A percentile compares a stretch with the other conserved stretches of the same genome.
Evolutionary conservation across 2,888 invertebrate species (phyloP).

Genomic region (Cephonodes hylas): DNA sequence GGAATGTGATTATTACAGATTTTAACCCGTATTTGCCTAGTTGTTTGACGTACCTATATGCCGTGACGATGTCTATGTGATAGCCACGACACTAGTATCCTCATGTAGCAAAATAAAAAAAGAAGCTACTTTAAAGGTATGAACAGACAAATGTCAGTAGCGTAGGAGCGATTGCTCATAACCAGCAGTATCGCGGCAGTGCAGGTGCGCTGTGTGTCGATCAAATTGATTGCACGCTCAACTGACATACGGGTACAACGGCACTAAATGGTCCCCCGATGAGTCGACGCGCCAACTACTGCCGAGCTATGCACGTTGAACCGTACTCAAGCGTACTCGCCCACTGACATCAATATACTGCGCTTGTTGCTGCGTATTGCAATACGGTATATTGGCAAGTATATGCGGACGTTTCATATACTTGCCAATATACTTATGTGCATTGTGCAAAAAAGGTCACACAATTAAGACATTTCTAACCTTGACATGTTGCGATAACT

Average conservation of each 20-base stretch:
- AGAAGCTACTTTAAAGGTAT: not conserved
- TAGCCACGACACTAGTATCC: no score
- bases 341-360: constrained; percentile 1
- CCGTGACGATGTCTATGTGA: no score
- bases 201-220: constrained; percentile 21
- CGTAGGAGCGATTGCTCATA: not conserved
- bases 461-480: no score
- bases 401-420: not conserved
- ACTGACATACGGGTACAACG: constrained; percentile 26
- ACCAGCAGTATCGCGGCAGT: not conserved
- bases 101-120: not conserved
- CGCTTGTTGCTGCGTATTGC: not conserved
- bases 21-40: no score
- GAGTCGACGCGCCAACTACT: not conserved
- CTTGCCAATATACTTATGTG: not conserved
- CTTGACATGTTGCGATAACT: no score
- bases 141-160: not conserved
- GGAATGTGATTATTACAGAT: no score
- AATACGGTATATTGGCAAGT: no score
- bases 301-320: not conserved
- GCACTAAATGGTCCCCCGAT: constrained; percentile 20
- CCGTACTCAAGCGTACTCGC: not conserved
- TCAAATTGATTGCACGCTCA: constrained; percentile 30
- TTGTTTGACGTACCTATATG: no score
- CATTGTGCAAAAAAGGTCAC: not conserved